Evolutionary conservation across 2,888 invertebrate genomes (phyloP).

Genomic region (Neoaliturus tenellus): DNA sequence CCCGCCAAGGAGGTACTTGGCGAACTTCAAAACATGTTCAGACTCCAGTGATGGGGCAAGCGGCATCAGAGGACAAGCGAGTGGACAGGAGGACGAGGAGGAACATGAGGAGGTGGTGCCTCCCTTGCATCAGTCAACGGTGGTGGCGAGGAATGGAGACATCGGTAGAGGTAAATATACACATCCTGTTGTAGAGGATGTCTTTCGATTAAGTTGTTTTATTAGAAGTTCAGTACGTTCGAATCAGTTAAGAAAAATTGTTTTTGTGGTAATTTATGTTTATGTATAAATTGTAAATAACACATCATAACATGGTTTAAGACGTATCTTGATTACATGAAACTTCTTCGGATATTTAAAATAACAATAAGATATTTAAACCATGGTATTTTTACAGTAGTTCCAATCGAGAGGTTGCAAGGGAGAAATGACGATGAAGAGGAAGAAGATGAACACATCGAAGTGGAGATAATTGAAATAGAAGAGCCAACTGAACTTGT

Average conservation of each 20-base stretch:
- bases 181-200: too few species aligned
- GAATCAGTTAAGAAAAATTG: too few species aligned
- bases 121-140: slow-evolving; percentile 50
- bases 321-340: too few species aligned
- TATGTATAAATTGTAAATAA: too few species aligned
- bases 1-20: slow-evolving; percentile 74
- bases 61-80: slow-evolving; percentile 64
- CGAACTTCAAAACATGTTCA: slow-evolving; percentile 78
- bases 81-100: slow-evolving; percentile 66
- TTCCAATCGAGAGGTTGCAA: slow-evolving; percentile 89
- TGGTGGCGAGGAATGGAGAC: slow-evolving; percentile 56
- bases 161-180: slow-evolving; percentile 63
- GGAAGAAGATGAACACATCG: slow-evolving; percentile 78
- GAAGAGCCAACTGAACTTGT: slow-evolving; percentile 89
- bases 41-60: slow-evolving; percentile 61
- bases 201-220: too few species aligned
- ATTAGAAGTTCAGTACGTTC: too few species aligned
- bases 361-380: too few species aligned
- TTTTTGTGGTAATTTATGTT: too few species aligned
- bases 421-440: slow-evolving; percentile 74
- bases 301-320: too few species aligned
- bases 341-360: too few species aligned
- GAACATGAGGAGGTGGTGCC: slow-evolving; percentile 58
- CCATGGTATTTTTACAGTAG: slow-evolving; percentile 72
- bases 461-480: slow-evolving; percentile 87